A percentile compares a stretch with the other conserved stretches of the same genome.
Evolutionary conservation across 2,797 vertebrate species (phyloP).

Genomic region (Molothrus aeneus): DNA sequence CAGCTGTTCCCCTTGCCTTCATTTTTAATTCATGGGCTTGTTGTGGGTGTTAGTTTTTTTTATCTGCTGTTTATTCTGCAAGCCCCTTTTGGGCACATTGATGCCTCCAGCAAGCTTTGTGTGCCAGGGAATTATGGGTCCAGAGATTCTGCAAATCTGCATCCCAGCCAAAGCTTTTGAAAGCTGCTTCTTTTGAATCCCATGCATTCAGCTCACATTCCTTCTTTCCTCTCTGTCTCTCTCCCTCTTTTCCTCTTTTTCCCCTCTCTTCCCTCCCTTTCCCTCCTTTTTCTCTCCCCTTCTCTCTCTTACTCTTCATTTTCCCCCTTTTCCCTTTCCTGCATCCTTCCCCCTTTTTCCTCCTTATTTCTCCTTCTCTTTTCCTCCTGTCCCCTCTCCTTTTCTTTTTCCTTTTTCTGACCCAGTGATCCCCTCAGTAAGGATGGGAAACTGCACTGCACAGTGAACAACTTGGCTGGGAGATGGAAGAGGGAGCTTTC

Average conservation of each 20-base stretch:
- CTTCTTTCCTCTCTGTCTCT: slow-evolving; percentile 27
- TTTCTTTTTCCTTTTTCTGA: background rate
- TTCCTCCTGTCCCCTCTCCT: background rate
- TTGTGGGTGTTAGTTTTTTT: slow-evolving; percentile 59
- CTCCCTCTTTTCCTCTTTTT: background rate
- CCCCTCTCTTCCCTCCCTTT: background rate
- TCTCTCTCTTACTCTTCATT: background rate
- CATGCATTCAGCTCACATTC: slow-evolving; percentile 55
- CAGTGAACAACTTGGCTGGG: background rate
- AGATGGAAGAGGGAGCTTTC: background rate
- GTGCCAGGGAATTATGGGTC: slow-evolving; percentile 71
- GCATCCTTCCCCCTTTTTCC: background rate
- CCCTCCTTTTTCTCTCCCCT: background rate
- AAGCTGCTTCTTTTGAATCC: slow-evolving; percentile 73
- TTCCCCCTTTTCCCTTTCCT: background rate
- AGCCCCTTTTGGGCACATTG: slow-evolving; percentile 62
- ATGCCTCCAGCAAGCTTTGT: slow-evolving; percentile 70
- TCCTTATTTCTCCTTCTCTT: background rate
- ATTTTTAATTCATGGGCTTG: slow-evolving; percentile 59
- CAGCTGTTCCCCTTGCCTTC: slow-evolving; percentile 53
- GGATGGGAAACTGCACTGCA: background rate
- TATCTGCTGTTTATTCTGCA: slow-evolving; percentile 60
- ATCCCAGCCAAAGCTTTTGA: slow-evolving; percentile 72
- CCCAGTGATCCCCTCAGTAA: background rate
- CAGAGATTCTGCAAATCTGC: slow-evolving; percentile 71